Base-by-base conservation (phyloP, 1,140 invertebrate species). In the Parapsyche elsis region DNA sequence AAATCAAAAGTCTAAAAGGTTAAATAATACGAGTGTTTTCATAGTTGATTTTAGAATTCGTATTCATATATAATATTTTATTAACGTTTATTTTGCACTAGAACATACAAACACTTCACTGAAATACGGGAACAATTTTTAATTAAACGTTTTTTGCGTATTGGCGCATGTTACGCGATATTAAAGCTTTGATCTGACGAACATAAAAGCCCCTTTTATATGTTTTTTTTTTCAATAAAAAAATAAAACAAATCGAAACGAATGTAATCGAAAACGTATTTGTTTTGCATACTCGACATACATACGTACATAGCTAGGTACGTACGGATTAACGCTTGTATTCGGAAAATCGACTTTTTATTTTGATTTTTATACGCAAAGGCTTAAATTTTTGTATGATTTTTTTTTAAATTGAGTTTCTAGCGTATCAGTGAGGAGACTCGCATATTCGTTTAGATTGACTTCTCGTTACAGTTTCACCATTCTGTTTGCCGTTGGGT, bases 401-500 rank as follows among this genome's bases (percentile, higher is more conserved):
- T n/a, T n/a, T n/a, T n/a, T n/a, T n/a, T n/a, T n/a, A n/a, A n/a
- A n/a, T n/a, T n/a, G n/a, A n/a, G n/a, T n/a, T n/a, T n/a, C n/a
- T n/a, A n/a, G n/a, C n/a, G n/a, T n/a, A n/a, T n/a, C n/a, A n/a
- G n/a, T n/a, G n/a, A n/a, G n/a, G n/a, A n/a, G n/a, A n/a, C n/a
- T n/a, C n/a, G n/a, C n/a, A 46, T 46, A 46, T 53, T 16, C 12
- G 16, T 2, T 53, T 5, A 16, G 12, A 53, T 53, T 30, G 24
- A 10, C 24, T 30, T 67, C n/a, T 67, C 23, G 64, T 26, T 30
- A 12, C 64, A 67, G 26, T 67, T 67, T 67, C 64, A 67, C 64
- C 21, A 14, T 26, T 67, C 9, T 67, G 64, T 67, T 67, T 67
- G 24, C 14, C 9, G 64, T 26, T 9, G 21, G 21, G 57, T 61